A percentile compares a stretch with the other conserved stretches of the same genome.
Conservation (phyloP, 2,113 vertebrate species). For the Asarcornis scutulata region DNA sequence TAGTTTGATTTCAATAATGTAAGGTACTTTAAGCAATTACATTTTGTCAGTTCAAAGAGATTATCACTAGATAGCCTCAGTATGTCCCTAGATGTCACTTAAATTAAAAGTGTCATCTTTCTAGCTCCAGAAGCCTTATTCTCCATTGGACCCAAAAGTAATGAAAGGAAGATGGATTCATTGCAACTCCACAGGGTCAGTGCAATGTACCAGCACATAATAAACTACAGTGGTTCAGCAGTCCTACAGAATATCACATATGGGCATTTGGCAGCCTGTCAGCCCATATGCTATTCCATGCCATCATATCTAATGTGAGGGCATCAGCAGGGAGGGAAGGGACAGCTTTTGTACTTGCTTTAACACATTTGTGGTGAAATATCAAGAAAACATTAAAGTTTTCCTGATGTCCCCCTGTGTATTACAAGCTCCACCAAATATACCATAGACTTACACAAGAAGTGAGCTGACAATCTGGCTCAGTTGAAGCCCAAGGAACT, state of each 20-base stretch:
- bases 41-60: not conserved
- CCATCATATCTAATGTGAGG: accelerated
- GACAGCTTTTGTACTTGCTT: not conserved
- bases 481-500: not conserved
- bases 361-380: not conserved
- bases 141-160: not conserved
- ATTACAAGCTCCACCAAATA: not conserved
- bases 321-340: not conserved
- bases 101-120: not conserved
- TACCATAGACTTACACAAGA: not conserved
- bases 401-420: not conserved
- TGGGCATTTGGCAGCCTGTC: not conserved
- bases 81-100: not conserved
- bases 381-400: not conserved
- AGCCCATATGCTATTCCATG: not conserved
- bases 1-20: not conserved
- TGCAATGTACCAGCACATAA: not conserved
- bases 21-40: not conserved
- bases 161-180: not conserved
- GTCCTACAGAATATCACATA: not conserved
- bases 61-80: not conserved
- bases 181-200: not conserved
- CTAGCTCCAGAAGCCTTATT: not conserved
- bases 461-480: not conserved
- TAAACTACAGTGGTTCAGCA: not conserved